These are phyloP conservation scores for Cheilosia vernalis DNA, from an alignment of 2,888 invertebrate genomes.

Conservation along the genomic window DNA sequence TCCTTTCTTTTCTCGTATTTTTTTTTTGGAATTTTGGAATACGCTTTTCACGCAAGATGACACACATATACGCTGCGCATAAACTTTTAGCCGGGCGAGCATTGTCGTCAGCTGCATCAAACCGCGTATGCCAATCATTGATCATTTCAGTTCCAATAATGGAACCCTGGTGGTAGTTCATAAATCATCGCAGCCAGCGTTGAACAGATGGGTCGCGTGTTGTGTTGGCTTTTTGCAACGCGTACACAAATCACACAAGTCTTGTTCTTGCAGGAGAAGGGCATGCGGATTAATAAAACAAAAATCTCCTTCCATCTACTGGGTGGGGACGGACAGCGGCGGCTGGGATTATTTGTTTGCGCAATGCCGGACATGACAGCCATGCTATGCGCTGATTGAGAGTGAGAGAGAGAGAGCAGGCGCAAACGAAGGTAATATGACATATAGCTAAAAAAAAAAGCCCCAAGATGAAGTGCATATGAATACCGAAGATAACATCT, in stretches of 20 bases:
- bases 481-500: conserved; percentile 68
- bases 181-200: conserved; percentile 59
- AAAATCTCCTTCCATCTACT: conserved; percentile 30
- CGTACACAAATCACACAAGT: conserved; percentile 62
- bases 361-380: conserved; percentile 69
- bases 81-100: conserved; percentile 21
- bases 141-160: conserved; percentile 69
- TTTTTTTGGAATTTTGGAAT: conserved; percentile 47
- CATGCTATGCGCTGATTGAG: conserved; percentile 58
- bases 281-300: conserved; percentile 52
- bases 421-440: neutral
- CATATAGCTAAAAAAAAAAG: neutral
- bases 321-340: conserved; percentile 47
- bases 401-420: conserved; percentile 20
- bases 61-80: conserved; percentile 30
- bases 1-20: neutral
- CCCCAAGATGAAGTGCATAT: conserved; percentile 60
- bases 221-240: conserved; percentile 50
- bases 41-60: conserved; percentile 50
- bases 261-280: conserved; percentile 14
- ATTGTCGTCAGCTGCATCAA: conserved; percentile 59
- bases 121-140: conserved; percentile 69
- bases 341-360: conserved; percentile 63
- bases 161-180: conserved; percentile 66
- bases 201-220: conserved; percentile 64